phyloP scores from a whole-genome alignment of 2,888 invertebrate genomes.

The Ariolimax columbianus region DNA sequence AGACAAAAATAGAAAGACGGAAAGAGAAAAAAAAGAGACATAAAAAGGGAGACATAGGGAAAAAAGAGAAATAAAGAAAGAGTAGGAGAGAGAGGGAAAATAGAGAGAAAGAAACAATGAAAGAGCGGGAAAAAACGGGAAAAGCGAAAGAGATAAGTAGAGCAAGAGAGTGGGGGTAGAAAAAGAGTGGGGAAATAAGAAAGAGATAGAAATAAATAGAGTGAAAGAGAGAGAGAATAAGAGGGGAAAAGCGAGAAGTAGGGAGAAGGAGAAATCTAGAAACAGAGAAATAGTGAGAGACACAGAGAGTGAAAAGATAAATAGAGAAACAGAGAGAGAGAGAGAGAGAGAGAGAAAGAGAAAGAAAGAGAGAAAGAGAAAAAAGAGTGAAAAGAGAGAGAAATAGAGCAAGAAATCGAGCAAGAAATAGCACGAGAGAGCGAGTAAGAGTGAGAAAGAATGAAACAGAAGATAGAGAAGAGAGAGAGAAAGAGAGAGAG shows the following conservation, averaged over 20 bases:
- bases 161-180: background rate
- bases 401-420: background rate
- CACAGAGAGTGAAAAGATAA: background rate
- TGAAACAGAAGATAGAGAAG: background rate
- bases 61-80: background rate
- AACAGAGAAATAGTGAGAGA: background rate
- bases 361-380: background rate
- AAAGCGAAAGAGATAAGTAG: too few relatives aligned
- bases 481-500: constrained; percentile 38
- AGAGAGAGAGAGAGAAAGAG: background rate
- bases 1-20: too few relatives aligned
- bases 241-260: background rate
- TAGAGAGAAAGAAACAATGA: background rate
- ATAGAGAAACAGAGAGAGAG: constrained; percentile 18
- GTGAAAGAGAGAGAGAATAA: background rate
- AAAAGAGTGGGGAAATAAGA: too few relatives aligned
- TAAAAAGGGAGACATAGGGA: too few relatives aligned
- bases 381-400: background rate
- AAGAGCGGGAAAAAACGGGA: background rate
- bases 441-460: too few relatives aligned
- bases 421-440: too few relatives aligned
- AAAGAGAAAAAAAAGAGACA: too few relatives aligned
- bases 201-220: too few relatives aligned
- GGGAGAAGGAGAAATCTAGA: background rate
- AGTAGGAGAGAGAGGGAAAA: background rate